Conservation (phyloP, 2,797 vertebrate species). For the Pangasius djambal region DNA sequence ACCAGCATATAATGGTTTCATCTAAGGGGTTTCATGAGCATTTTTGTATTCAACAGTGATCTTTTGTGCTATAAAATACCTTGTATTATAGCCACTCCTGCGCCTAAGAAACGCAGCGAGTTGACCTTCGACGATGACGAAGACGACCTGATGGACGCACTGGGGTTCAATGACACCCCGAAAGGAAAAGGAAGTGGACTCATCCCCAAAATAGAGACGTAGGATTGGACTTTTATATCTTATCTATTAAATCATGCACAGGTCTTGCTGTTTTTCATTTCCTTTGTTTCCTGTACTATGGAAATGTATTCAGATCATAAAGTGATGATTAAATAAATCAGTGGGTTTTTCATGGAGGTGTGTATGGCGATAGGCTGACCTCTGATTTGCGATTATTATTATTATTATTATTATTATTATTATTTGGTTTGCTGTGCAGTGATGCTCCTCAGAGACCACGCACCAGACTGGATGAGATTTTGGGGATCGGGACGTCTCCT, state of each 20-base stretch:
- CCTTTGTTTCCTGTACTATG: not conserved
- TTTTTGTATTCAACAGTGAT: not conserved
- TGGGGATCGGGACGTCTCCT: conserved; percentile 76
- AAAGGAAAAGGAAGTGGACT: conserved; percentile 63
- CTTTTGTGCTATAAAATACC: not conserved
- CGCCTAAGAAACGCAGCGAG: conserved; percentile 68
- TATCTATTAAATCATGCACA: not conserved
- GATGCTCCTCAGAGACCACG: conserved; percentile 75
- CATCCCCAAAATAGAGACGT: conserved; percentile 67
- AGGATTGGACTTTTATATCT: not conserved
- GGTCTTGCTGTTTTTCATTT: not conserved
- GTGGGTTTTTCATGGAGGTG: not conserved
- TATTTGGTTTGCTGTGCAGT: conserved; percentile 55
- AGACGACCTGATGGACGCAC: conserved; percentile 81
- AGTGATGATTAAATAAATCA: not conserved
- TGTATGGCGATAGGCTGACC: not conserved
- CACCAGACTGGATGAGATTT: conserved; percentile 84
- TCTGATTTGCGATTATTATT: not conserved
- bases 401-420: not conserved
- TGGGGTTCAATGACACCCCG: conserved; percentile 76
- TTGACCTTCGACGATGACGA: conserved; percentile 80
- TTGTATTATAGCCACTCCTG: conserved; percentile 45
- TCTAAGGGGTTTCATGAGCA: no score
- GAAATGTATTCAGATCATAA: not conserved
- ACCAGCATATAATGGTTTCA: not conserved